Evolutionary conservation across 1,140 invertebrate genomes (phyloP), one percentile per base, ranked within the genome.

Genomic region (Cotesia vestalis): DNA sequence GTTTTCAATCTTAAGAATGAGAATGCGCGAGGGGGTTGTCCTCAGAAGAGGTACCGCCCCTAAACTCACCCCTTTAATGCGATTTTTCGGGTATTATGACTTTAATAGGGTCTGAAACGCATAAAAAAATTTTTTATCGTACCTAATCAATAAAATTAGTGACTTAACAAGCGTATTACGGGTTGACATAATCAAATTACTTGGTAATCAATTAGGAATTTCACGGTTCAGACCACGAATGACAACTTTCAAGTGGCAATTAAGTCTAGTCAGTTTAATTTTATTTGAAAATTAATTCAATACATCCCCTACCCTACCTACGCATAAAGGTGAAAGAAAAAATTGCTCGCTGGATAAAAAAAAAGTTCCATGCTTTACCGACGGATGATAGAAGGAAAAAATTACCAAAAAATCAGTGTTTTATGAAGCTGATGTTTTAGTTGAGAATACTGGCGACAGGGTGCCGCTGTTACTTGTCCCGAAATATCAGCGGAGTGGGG

Each of bases 21-120:
- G 82, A 79, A 84, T 83, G 82, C 79, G 79, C 82, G 67, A 73
- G 82, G 84, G 82, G 85, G 85, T 79, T 77, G 84, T 82, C 55
- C 79, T 83, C 80, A 76, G 81, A 85, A 83, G 59, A 46, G 40
- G 72, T 78, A 76, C 84, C 85, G 85, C 85, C 85, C 82, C 81
- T 64, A 76, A 77, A 77, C 79, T 69, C 63, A 59, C 64, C 3
- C 27, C 27, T 27, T 27, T 27, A 27, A 27, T 27, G 1, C 27
- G 27, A 27, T 27, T 27, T 27, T 27, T 27, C 27, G 27, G 27
- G 1, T 27, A 2, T 27, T 27, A 2, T 27, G 27, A 27, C 27
- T 27, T 27, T 27, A 27, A 27, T 27, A 27, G 27, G 1, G 27
- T 27, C 3, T 27, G 3, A 27, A 27, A 27, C 27, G 27, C 27